Evolutionary conservation across 2,113 vertebrate genomes (phyloP).

Genomic region (Phycodurus eques): DNA sequence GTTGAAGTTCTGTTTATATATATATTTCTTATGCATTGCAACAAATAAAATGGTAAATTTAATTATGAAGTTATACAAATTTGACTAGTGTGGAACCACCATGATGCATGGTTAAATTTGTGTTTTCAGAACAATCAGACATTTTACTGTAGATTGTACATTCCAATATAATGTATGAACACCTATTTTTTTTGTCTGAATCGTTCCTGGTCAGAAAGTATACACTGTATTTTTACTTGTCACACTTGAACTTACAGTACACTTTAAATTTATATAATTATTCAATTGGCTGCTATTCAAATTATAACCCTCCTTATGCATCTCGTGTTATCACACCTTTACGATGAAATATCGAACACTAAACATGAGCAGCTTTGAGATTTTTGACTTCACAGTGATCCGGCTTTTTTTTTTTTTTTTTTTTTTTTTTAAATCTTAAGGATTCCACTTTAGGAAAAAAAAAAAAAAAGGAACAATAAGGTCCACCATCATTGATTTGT

Average conservation of each 20-base stretch:
- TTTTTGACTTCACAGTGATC: too few species aligned
- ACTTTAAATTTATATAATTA: background rate
- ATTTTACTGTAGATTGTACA: background rate
- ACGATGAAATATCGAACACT: background rate
- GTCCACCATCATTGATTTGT: background rate
- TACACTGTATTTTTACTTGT: too few species aligned
- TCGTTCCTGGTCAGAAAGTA: too few species aligned
- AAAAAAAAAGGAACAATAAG: background rate
- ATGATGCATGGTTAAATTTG: background rate
- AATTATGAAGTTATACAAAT: background rate
- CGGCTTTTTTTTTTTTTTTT: background rate
- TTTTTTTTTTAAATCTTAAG: background rate
- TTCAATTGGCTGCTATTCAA: background rate
- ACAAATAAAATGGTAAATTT: background rate
- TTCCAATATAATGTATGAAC: too few species aligned
- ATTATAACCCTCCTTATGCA: background rate
- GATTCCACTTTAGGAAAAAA: background rate
- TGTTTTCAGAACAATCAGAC: background rate
- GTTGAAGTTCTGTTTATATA: background rate
- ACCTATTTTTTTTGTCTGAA: too few species aligned
- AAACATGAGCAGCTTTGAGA: background rate
- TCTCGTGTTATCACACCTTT: background rate
- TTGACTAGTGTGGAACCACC: background rate
- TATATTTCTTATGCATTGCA: slow-evolving; percentile 5
- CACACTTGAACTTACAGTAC: background rate